Conservation (phyloP, 2,888 invertebrate species). For the Tenodera sinensis region DNA sequence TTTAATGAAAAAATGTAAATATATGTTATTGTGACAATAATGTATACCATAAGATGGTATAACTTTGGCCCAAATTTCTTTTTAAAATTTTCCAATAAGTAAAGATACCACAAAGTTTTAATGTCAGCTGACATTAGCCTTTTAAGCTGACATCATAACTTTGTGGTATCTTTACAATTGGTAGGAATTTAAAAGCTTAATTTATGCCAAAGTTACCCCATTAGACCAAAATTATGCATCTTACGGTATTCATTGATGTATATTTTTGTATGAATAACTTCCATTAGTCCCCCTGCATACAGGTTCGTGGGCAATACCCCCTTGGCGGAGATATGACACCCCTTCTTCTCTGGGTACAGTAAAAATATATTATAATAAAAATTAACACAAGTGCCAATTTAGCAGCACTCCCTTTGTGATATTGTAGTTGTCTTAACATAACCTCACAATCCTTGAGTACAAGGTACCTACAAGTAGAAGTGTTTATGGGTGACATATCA, state of each 20-base stretch:
- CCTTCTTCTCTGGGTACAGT: background rate
- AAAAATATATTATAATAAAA: background rate
- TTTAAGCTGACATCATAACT: too few species aligned
- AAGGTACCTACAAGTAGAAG: background rate
- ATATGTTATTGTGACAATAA: background rate
- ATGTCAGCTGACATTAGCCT: too few species aligned
- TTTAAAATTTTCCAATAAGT: too few species aligned
- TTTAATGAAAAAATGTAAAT: background rate
- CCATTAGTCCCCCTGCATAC: background rate
- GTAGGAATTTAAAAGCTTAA: too few species aligned
- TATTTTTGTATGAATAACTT: background rate
- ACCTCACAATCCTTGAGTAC: background rate
- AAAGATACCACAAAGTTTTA: too few species aligned
- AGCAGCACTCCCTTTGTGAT: background rate
- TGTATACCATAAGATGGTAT: background rate
- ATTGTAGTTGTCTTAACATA: background rate
- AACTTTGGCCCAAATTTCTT: too few species aligned
- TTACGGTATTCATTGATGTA: background rate
- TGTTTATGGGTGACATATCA: background rate
- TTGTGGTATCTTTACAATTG: too few species aligned
- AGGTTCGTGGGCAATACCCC: background rate
- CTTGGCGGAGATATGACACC: background rate
- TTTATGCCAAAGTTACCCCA: too few species aligned
- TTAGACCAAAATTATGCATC: too few species aligned
- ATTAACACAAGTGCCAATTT: background rate